These are phyloP conservation scores for Chromobotia macracanthus DNA, from an alignment of 2,797 vertebrate species.

Conservation along the genomic window DNA sequence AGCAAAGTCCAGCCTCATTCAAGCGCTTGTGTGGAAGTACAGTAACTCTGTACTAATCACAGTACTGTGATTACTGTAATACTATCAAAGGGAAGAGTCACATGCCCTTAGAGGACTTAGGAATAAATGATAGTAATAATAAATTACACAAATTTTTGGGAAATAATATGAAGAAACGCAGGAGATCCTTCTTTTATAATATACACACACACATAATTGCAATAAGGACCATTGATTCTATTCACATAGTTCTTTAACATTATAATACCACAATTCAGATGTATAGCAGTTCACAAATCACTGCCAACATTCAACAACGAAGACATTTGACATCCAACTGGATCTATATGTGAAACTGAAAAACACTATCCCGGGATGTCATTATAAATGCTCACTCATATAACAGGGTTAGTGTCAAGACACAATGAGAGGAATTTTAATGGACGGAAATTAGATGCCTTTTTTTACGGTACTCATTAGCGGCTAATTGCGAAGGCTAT, in stretches of 20 bases:
- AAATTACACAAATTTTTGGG: slow-evolving; percentile 43
- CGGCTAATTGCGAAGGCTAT: slow-evolving; percentile 23
- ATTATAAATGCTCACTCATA: neutral
- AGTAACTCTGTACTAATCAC: too few relatives aligned
- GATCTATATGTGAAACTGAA: neutral
- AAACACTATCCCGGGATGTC: neutral
- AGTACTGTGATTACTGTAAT: slow-evolving; percentile 54
- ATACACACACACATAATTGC: too few relatives aligned
- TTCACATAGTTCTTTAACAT: neutral
- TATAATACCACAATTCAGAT: neutral
- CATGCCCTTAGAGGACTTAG: slow-evolving; percentile 37
- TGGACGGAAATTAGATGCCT: slow-evolving; percentile 32
- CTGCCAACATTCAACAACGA: neutral
- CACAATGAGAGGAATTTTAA: slow-evolving; percentile 34
- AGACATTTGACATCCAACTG: neutral
- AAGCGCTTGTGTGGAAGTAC: slow-evolving; percentile 16
- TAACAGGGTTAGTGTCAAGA: slow-evolving; percentile 21
- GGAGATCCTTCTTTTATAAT: neutral
- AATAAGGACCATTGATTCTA: too few relatives aligned
- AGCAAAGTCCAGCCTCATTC: slow-evolving; percentile 43
- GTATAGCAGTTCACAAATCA: neutral
- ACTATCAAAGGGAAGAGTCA: slow-evolving; percentile 43
- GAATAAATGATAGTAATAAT: slow-evolving; percentile 44
- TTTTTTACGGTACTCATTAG: slow-evolving; percentile 20
- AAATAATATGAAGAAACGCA: slow-evolving; percentile 34